Base-by-base conservation (phyloP, 2,113 vertebrate species). In the Indicator indicator region DNA sequence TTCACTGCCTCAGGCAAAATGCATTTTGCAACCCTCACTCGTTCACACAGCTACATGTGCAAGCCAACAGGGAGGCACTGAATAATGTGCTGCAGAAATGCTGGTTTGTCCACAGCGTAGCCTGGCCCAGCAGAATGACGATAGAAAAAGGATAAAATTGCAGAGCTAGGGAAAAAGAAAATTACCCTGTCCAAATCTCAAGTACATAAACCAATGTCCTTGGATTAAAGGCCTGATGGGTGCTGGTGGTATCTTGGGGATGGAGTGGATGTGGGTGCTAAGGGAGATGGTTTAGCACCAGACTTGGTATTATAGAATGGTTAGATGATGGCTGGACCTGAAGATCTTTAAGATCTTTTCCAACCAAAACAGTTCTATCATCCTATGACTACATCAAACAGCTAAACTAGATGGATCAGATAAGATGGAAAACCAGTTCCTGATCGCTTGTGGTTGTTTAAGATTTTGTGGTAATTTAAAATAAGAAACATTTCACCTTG, bases 1-100 rank as follows among this genome's bases (percentile, higher is more conserved):
- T 96, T 77, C 92, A 90, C 73, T 90, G 95, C 96, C 90, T 83
- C 56, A 52, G 96, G 95, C 95, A 88, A 96, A 96, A 96, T 69
- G 16, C 75, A 60, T 95, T 95, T 73, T 83, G 75, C 90, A 96
- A 33, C 72, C 83, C 65, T 79, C 9, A 6, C 83, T 96, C 69
- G 42, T 90, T 88, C 75, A 67, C 93, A 73, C 5, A 80, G 88
- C 60, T 86, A 19, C 56, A 2, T 56, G 83, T 89, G 86, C 93
- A 73, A 81, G 70, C 86, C 91, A 68, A 71, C 16, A 16, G 64
- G 88, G 83, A 89, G 46, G 56, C 72, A 36, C 9, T 3, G 83
- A 78, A 86, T 74, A 86, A 86, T 38, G 33, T 50, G 32, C 76
- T 65, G 86, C 18, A 40, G 86, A 79, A 92, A 94, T 68, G 28